These are phyloP conservation scores for Drosophila cognata DNA, from an alignment of 2,888 invertebrate genomes.

Conservation along the genomic window DNA sequence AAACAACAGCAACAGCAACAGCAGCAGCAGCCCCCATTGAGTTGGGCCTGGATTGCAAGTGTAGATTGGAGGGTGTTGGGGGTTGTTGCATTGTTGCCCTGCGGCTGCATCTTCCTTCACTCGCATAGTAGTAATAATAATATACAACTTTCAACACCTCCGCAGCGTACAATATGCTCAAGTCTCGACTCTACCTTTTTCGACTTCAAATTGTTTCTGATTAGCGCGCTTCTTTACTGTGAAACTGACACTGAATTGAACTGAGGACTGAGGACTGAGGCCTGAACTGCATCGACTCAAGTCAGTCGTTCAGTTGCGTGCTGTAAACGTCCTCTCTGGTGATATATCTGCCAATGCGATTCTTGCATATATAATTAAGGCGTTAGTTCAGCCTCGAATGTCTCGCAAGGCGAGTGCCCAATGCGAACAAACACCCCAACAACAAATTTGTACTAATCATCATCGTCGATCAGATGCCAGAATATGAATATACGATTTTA, in stretches of 20 bases:
- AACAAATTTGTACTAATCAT: too few species aligned
- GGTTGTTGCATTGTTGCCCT: constrained; percentile 42
- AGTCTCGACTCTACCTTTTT: constrained; percentile 37
- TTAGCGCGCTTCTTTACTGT: constrained; percentile 33
- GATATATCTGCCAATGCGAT: constrained; percentile 74
- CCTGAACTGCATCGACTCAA: constrained; percentile 19
- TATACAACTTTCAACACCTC: constrained; percentile 77
- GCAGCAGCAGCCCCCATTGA: constrained; percentile 2
- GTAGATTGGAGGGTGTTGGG: background rate
- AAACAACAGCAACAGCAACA: constrained; percentile 20
- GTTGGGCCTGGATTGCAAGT: background rate
- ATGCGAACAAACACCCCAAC: constrained; percentile 22
- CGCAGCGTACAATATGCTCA: constrained; percentile 46
- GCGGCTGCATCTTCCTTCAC: constrained; percentile 21
- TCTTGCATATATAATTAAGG: constrained; percentile 79
- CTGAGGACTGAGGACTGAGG: background rate
- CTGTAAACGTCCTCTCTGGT: constrained; percentile 57
- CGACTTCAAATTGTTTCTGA: constrained; percentile 71
- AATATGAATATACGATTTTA: background rate
- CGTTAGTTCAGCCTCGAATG: constrained; percentile 35
- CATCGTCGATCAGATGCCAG: background rate
- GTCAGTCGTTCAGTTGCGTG: constrained; percentile 47
- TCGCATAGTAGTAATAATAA: constrained; percentile 30
- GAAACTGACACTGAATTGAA: background rate
- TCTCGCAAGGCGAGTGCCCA: constrained; percentile 28